These are phyloP conservation scores for Capitulum mitella DNA, from an alignment of 2,888 invertebrate species.

Conservation along the genomic window DNA sequence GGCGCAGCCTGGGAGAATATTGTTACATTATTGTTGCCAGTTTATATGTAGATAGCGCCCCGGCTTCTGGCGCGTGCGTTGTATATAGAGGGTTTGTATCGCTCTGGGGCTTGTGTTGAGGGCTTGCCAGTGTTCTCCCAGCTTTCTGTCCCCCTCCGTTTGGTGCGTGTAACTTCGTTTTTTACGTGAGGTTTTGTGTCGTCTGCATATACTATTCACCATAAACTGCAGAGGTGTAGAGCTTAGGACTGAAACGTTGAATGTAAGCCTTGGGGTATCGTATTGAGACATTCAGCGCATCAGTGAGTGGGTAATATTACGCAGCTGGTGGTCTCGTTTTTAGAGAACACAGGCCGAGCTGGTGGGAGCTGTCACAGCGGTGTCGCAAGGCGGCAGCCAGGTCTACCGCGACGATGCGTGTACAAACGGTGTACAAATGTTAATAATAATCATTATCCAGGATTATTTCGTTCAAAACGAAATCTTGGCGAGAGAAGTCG, in stretches of 20 bases:
- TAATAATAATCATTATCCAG: background rate
- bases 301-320: too few relatives aligned
- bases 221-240: background rate
- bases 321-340: too few relatives aligned
- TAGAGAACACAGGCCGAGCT: too few relatives aligned
- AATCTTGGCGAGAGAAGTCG: background rate
- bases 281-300: background rate
- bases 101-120: background rate
- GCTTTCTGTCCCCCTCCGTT: background rate
- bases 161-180: background rate
- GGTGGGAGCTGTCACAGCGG: too few relatives aligned
- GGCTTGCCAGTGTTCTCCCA: background rate
- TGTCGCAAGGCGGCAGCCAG: too few relatives aligned
- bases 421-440: conserved; percentile 22
- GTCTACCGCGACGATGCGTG: background rate
- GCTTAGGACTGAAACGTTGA: background rate
- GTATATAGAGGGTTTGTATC: background rate
- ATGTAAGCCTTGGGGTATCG: background rate
- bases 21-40: conserved; percentile 5
- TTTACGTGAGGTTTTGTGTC: background rate
- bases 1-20: background rate
- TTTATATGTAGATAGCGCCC: background rate
- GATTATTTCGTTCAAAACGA: conserved; percentile 4
- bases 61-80: background rate
- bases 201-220: background rate